Evolutionary conservation across 2,113 vertebrate genomes (phyloP), one percentile per base, ranked within the genome.

Genomic region (Chaetura pelagica): DNA sequence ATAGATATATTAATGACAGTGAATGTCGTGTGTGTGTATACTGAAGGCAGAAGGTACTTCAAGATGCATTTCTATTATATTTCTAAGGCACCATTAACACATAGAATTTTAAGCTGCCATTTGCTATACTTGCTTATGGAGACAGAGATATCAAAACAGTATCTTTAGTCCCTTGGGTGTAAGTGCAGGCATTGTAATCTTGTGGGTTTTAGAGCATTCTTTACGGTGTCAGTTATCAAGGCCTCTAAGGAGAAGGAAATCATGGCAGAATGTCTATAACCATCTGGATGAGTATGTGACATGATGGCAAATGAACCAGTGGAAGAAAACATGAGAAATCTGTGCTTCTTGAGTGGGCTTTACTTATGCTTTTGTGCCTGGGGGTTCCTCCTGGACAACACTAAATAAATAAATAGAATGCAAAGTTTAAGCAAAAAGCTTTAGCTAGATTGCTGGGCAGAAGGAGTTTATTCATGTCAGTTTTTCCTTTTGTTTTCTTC

Each of bases 361-460:
- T 73, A 49, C 63, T 66, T 24, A 29, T 26, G 46, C 7, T 85
- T 87, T 80, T 83, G 15, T 86, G 71, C 85, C 72, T 86, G 67
- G 8, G 17, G 59, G 54, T 44, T 30, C 82, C 78, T 90, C 35
- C 18, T 76, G 46, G 90, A 84, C 40, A 77, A 9, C 9, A 29
- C 24, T 86, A 92, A 95, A 94, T 88, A 95, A 93, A 92, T 92
- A 92, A 95, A 83, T 54, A 80, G 27, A 80, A 93, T 54, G 6
- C 4, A 66, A 84, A 91, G 12, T 87, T 93, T 68, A 87, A 85
- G 8, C 18, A 67, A 89, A 89, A 81, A 87, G 9, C 27, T 84
- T 87, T 57, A 91, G 40, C 34, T 64, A 15, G 40, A 71, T 71
- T 7, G 4, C 15, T 72, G 26, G 10, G 11, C 4, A 52, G 27